Percentiles rank a stretch among this genome's conserved stretches.
Evolutionary conservation across 2,888 invertebrate species (phyloP).

Genomic region (Philonicus albiceps): DNA sequence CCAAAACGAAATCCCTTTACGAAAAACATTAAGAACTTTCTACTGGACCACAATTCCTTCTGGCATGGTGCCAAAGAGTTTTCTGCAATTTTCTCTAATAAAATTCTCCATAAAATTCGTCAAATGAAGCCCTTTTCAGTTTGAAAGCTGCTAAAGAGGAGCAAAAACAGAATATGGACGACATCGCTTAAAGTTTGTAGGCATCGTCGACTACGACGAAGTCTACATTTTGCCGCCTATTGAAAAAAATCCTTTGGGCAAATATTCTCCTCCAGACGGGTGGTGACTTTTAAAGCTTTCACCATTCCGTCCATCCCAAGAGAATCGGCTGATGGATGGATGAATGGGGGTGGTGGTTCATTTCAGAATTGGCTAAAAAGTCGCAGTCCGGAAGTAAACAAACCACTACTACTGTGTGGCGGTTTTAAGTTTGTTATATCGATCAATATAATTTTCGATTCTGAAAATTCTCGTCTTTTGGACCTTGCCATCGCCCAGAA

Average conservation of each 20-base stretch:
- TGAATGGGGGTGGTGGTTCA: neutral
- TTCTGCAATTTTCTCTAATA: neutral
- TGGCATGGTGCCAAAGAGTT: neutral
- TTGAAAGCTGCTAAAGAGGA: neutral
- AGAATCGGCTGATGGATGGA: neutral
- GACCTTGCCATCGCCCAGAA: neutral
- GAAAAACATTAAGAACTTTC: neutral
- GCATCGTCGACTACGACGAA: neutral
- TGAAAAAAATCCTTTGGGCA: neutral
- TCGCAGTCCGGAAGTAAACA: neutral
- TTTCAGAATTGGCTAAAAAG: neutral
- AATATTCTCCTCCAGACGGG: neutral
- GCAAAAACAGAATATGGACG: neutral
- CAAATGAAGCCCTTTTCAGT: neutral
- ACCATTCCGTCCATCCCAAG: neutral
- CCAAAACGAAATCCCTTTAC: neutral
- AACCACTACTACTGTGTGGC: neutral
- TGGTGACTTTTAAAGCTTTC: neutral
- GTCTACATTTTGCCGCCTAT: neutral
- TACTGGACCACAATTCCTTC: neutral
- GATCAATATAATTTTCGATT: neutral
- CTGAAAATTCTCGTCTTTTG: neutral
- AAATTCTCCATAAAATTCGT: neutral
- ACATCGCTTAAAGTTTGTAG: neutral
- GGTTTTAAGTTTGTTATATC: neutral